Evolutionary conservation across 2,797 vertebrate genomes (phyloP).

Genomic region (Rhyacichthys aspro): DNA sequence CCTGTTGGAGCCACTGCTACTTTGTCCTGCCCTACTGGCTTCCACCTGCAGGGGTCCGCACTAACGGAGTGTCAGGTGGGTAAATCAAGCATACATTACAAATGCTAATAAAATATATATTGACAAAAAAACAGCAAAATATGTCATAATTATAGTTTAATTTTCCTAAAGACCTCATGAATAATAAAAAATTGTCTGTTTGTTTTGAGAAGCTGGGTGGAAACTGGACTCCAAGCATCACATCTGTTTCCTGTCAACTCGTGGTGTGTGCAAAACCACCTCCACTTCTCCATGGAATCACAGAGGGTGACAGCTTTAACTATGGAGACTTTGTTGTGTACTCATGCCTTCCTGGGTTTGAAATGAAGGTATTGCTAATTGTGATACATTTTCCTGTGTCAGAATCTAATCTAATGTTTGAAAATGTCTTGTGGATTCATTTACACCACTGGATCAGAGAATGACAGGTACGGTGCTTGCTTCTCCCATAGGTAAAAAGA

Average conservation of each 20-base stretch:
- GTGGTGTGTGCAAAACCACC: constrained; percentile 86
- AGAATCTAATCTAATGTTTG: too few relatives aligned
- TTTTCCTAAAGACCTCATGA: not conserved
- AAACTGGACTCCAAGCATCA: constrained; percentile 86
- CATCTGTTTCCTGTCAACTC: constrained; percentile 83
- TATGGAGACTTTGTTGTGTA: constrained; percentile 85
- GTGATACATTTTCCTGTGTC: not conserved
- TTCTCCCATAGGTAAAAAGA: too few relatives aligned
- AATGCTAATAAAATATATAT: not conserved
- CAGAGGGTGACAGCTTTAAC: constrained; percentile 83
- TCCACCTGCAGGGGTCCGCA: constrained; percentile 82
- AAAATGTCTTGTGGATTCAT: too few relatives aligned
- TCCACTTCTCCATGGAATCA: constrained; percentile 81
- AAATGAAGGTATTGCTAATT: constrained; percentile 84
- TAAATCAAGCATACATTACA: constrained; percentile 5
- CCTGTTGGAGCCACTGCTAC: constrained; percentile 81
- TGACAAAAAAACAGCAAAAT: not conserved
- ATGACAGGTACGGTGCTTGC: too few relatives aligned
- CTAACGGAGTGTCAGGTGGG: constrained; percentile 87
- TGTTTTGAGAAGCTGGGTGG: constrained; percentile 80
- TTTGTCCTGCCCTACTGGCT: constrained; percentile 88
- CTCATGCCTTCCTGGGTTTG: constrained; percentile 89
- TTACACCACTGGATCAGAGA: too few relatives aligned
- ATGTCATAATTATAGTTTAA: constrained; percentile 3
- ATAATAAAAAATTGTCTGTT: not conserved